These are phyloP conservation scores for Dexiosoma caninum DNA, from an alignment of 2,888 invertebrate genomes.

Conservation along the genomic window DNA sequence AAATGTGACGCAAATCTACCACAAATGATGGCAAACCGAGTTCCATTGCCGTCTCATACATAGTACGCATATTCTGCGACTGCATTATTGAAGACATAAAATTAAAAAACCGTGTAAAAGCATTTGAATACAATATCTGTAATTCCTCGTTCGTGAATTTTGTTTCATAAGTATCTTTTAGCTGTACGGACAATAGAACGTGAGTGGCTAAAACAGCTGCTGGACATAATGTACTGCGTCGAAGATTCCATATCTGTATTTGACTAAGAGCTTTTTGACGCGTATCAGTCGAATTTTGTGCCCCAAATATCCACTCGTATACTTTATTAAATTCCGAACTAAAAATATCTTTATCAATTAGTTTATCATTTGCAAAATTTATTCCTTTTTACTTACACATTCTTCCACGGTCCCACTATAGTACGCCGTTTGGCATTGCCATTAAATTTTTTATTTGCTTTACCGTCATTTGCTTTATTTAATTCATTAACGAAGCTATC, in stretches of 20 bases:
- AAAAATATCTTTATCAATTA: too few relatives aligned
- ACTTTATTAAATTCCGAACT: constrained; percentile 74
- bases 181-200: constrained; percentile 72
- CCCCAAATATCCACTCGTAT: constrained; percentile 71
- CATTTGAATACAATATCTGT: constrained; percentile 72
- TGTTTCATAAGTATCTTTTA: constrained; percentile 68
- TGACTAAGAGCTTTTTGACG: constrained; percentile 67
- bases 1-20: constrained; percentile 76
- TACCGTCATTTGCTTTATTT: background rate
- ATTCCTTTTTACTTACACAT: constrained; percentile 71
- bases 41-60: constrained; percentile 75
- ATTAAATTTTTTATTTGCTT: background rate
- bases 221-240: constrained; percentile 73
- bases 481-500: background rate
- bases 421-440: constrained; percentile 68
- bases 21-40: constrained; percentile 76
- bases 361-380: background rate
- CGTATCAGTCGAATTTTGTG: constrained; percentile 41
- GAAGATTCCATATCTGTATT: constrained; percentile 74
- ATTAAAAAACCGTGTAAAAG: constrained; percentile 76
- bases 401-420: constrained; percentile 74
- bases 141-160: constrained; percentile 61
- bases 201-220: constrained; percentile 75
- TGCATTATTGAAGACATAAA: constrained; percentile 77
- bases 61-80: constrained; percentile 71